Conservation (phyloP, 1,140 invertebrate genomes). For the Aricia agestis region DNA sequence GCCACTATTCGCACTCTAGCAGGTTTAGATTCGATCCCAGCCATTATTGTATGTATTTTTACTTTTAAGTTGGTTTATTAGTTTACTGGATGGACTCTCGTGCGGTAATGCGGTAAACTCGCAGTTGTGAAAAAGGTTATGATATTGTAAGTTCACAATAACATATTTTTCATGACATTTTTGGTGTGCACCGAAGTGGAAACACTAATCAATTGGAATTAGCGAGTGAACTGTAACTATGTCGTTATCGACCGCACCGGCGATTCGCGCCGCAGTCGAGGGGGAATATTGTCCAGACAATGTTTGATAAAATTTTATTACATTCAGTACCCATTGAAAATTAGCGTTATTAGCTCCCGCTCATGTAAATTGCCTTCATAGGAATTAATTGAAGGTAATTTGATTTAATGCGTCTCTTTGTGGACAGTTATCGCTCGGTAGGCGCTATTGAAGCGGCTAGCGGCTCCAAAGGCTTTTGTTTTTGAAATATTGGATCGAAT, state of each 20-base stretch:
- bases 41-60: no score
- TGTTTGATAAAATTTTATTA: constrained; percentile 71
- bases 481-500: not conserved
- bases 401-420: constrained; percentile 67
- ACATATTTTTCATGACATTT: not conserved
- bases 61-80: no score
- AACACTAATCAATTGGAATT: constrained; percentile 10
- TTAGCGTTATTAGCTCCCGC: constrained; percentile 63
- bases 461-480: constrained; percentile 11
- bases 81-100: no score
- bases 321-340: constrained; percentile 51
- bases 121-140: no score
- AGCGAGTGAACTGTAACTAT: constrained; percentile 24
- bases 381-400: constrained; percentile 58
- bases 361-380: constrained; percentile 54
- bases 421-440: constrained; percentile 33
- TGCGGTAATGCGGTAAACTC: no score
- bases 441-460: constrained; percentile 16
- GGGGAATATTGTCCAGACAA: constrained; percentile 44
- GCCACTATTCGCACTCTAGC: no score
- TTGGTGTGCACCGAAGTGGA: not conserved
- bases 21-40: no score
- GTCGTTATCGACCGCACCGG: constrained; percentile 27
- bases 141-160: no score
- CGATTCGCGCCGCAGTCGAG: constrained; percentile 41